phyloP scores from a whole-genome alignment of 2,797 vertebrate genomes.

The Brachymystax lenok region DNA sequence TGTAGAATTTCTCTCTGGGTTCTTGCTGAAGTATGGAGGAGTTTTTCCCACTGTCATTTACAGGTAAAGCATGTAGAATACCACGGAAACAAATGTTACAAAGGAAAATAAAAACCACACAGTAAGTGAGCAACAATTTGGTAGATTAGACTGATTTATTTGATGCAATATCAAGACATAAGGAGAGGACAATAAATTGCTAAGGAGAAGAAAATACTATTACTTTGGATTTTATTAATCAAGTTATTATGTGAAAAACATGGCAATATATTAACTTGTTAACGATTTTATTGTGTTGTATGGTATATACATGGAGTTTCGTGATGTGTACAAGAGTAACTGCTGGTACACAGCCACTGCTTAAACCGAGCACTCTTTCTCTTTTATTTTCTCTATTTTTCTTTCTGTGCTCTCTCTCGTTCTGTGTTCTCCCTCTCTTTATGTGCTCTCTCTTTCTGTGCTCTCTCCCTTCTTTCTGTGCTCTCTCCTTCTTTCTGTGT shows the following conservation, averaged over 20 bases:
- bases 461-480: no score
- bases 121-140: not conserved
- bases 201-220: not conserved
- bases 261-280: not conserved
- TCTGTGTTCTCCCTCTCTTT: no score
- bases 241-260: not conserved
- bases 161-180: not conserved
- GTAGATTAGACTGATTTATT: no score
- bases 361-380: not conserved
- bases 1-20: no score
- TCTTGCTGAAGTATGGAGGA: no score
- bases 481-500: no score
- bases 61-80: no score
- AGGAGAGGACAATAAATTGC: not conserved
- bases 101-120: no score
- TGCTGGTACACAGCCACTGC: not conserved
- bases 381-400: not conserved
- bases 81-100: not conserved
- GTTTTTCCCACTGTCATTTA: no score
- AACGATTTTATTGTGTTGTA: not conserved
- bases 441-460: no score
- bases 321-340: not conserved
- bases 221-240: not conserved
- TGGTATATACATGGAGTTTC: not conserved
- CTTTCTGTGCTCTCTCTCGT: not conserved